Evolutionary conservation across 2,797 vertebrate species (phyloP).

Genomic region (Pampus argenteus): DNA sequence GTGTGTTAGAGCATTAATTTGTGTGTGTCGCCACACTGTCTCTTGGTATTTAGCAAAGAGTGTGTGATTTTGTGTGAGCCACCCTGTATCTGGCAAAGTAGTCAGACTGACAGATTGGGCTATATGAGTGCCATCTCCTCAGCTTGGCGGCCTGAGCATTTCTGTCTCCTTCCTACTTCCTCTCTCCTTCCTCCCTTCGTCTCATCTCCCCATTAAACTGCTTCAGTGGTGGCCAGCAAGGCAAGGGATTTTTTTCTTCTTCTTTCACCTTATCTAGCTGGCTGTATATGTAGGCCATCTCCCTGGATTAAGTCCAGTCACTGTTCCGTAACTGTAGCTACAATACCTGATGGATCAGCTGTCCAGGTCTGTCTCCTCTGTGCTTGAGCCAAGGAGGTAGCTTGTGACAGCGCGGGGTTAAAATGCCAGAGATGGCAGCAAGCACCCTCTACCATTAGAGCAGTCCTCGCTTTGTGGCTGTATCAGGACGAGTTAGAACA

Average conservation of each 20-base stretch:
- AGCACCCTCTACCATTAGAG: slow-evolving; percentile 46
- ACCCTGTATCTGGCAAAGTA: slow-evolving; percentile 78
- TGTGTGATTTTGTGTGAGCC: slow-evolving; percentile 74
- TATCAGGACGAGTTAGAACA: slow-evolving; percentile 25
- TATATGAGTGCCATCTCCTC: slow-evolving; percentile 78
- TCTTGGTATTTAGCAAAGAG: slow-evolving; percentile 75
- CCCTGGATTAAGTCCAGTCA: slow-evolving; percentile 59
- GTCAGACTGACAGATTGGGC: slow-evolving; percentile 83
- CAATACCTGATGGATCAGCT: slow-evolving; percentile 57
- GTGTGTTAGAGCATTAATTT: slow-evolving; percentile 52
- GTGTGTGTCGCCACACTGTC: slow-evolving; percentile 58
- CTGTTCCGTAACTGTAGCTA: slow-evolving; percentile 63
- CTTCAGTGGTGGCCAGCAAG: slow-evolving; percentile 64
- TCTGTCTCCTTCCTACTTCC: slow-evolving; percentile 58
- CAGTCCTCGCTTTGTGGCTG: slow-evolving; percentile 22
- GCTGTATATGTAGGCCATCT: slow-evolving; percentile 35
- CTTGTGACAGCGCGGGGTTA: slow-evolving; percentile 47
- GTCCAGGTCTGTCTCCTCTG: slow-evolving; percentile 33
- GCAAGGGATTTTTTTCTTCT: slow-evolving; percentile 51
- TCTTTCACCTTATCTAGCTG: slow-evolving; percentile 54
- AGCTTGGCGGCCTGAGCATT: slow-evolving; percentile 68
- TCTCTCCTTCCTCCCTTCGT: slow-evolving; percentile 40
- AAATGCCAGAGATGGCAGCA: slow-evolving; percentile 44
- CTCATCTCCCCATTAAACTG: slow-evolving; percentile 59
- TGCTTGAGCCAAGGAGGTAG: slow-evolving; percentile 33